Evolutionary conservation across 1,140 invertebrate species (phyloP), one percentile per base, ranked within the genome.

Genomic region (Paraescarpia echinospica): DNA sequence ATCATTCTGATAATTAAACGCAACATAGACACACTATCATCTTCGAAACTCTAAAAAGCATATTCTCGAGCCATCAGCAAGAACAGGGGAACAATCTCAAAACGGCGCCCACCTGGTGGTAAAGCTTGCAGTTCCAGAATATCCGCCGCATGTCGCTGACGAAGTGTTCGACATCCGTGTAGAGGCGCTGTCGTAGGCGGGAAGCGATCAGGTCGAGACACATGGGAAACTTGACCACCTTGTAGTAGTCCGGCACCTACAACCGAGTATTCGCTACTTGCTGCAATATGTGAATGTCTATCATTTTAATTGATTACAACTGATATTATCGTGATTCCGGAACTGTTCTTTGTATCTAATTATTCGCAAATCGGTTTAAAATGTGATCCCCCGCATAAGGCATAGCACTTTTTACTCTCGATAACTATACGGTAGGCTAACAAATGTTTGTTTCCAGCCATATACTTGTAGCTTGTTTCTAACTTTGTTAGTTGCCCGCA

Each of bases 71-170:
- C 4, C 41, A 41, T 41, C 41, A 41, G 41, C 41, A 4, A 41
- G 41, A 41, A 41, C 41, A 18, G 41, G 12, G 41, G 41, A 4
- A 12, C 41, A 41, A 41, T 41, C 41, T 41, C 41, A 41, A 18
- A 51, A 51, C 48, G 48, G 18, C 48, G 1, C 48, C 48, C 48
- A 77, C 59, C 59, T 77, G 59, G 59, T 77, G 59, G n/a, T 90
- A 90, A 90, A 90, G 90, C 34, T 41, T 34, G 35, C 90, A 90
- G 35, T 90, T 90, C 90, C 90, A 90, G 90, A 90, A 90, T 90
- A 90, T 41, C 90, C 90, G 34, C 34, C 90, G 90, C 90, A 90
- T 41, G n/a, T 90, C 90, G 35, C 34, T 41, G 35, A 90, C 90
- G 35, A 90, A 90, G 34, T 35, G 34, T 14, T 90, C 90, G n/a